A percentile compares a stretch with the other conserved stretches of the same genome.
These are phyloP conservation scores for Epizoanthus ramosus DNA, from an alignment of 92 coral and sea anemone genomes.

Conservation along the genomic window DNA sequence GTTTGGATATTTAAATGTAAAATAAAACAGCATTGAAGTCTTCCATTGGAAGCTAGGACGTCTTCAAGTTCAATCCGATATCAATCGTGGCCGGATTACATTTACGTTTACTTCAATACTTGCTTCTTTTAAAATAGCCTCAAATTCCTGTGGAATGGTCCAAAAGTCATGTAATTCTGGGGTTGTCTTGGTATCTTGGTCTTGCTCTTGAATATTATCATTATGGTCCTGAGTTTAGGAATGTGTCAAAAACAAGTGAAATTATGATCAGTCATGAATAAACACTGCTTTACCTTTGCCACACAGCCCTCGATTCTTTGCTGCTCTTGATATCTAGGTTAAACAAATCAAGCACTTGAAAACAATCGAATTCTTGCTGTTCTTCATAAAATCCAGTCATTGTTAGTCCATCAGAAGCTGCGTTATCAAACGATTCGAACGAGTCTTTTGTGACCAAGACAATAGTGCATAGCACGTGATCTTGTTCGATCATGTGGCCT, in stretches of 20 bases:
- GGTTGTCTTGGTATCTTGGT: neutral
- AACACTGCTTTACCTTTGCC: conserved; percentile 18
- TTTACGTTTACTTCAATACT: neutral
- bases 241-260: too few relatives aligned
- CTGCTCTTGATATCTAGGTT: conserved; percentile 29
- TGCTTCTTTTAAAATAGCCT: neutral
- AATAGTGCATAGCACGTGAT: conserved; percentile 5
- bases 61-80: neutral
- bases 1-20: neutral
- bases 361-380: conserved; percentile 19
- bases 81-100: conserved; percentile 5
- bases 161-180: conserved; percentile 1
- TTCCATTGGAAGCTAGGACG: conserved; percentile 5
- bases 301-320: conserved; percentile 22
- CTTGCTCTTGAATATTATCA: conserved; percentile 5
- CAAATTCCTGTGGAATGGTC: neutral
- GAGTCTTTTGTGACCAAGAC: conserved; percentile 19
- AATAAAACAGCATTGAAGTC: neutral
- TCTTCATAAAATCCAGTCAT: conserved; percentile 14
- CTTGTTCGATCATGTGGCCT: too few relatives aligned
- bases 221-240: too few relatives aligned
- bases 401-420: conserved; percentile 4
- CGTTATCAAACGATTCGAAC: conserved; percentile 7
- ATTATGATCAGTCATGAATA: conserved; percentile 2
- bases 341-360: too few relatives aligned